A percentile compares a stretch with the other conserved stretches of the same genome.
phyloP scores from a whole-genome alignment of 2,797 vertebrate species.

The Caiman crocodilus region DNA sequence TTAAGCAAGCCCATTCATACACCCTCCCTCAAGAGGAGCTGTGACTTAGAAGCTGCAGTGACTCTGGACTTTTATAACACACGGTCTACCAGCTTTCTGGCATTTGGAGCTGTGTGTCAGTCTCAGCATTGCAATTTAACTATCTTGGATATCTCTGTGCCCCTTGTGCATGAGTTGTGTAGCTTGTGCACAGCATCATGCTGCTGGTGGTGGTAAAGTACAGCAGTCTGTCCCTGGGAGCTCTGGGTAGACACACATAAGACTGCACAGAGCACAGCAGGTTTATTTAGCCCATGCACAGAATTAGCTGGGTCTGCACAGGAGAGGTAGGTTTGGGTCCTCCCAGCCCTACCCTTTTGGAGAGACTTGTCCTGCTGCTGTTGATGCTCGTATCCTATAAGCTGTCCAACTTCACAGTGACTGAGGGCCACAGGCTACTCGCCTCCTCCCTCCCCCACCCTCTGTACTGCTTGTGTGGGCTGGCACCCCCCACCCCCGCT shows the following conservation, averaged over 20 bases:
- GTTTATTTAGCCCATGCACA: background rate
- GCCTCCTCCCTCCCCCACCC: too few species aligned
- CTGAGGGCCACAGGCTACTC: too few species aligned
- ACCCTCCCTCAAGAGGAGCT: background rate
- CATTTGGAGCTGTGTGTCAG: too few species aligned
- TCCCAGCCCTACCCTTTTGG: too few species aligned
- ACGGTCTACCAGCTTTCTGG: background rate
- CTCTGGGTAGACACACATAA: background rate
- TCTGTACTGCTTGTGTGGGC: too few species aligned
- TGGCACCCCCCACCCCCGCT: too few species aligned
- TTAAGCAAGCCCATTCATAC: background rate
- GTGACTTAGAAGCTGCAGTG: constrained; percentile 9
- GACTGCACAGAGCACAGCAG: background rate
- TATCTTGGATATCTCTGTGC: background rate
- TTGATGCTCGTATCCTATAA: background rate
- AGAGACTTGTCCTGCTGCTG: background rate
- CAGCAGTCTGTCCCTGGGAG: background rate
- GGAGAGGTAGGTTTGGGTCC: too few species aligned
- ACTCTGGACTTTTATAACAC: background rate
- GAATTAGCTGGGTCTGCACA: too few species aligned
- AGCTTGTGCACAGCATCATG: background rate
- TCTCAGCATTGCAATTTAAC: too few species aligned
- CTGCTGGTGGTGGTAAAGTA: background rate
- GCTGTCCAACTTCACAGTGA: too few species aligned
- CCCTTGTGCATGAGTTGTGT: background rate